Conservation (phyloP, 2,888 invertebrate genomes). For the Drosophila anceps region DNA sequence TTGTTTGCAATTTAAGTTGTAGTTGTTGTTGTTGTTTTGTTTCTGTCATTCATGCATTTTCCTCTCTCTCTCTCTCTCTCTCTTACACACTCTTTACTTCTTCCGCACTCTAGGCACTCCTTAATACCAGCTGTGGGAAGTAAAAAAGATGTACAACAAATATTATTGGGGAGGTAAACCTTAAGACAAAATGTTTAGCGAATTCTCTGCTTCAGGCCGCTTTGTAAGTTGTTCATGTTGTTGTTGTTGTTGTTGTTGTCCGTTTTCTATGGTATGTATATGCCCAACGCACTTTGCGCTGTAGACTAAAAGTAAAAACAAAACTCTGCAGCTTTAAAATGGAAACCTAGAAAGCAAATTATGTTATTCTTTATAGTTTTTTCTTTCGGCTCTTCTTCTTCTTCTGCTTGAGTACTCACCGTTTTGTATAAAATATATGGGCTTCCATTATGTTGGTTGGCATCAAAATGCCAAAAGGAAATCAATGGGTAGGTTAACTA, state of each 20-base stretch:
- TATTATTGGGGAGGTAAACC: conserved; percentile 72
- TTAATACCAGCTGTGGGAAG: conserved; percentile 75
- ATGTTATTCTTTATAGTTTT: no score
- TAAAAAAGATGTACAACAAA: conserved; percentile 78
- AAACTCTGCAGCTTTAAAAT: conserved; percentile 57
- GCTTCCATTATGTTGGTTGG: conserved; percentile 62
- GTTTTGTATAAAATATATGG: conserved; percentile 76
- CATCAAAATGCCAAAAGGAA: conserved; percentile 68
- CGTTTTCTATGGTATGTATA: conserved; percentile 53
- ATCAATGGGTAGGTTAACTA: conserved; percentile 73
- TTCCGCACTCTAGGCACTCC: conserved; percentile 47
- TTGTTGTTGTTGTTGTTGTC: conserved; percentile 47
- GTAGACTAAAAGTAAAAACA: conserved; percentile 49
- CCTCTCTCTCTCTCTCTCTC: conserved; percentile 16
- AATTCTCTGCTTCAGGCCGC: conserved; percentile 54
- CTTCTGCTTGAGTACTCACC: conserved; percentile 47
- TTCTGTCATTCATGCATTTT: conserved; percentile 23
- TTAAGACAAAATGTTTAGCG: conserved; percentile 56
- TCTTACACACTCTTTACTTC: conserved; percentile 27
- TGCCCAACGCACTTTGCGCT: conserved; percentile 29
- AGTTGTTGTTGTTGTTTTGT: conserved; percentile 14
- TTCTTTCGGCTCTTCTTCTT: background rate
- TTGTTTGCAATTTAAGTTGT: conserved; percentile 21
- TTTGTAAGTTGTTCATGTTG: conserved; percentile 23
- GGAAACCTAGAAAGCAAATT: conserved; percentile 59